A percentile compares a stretch with the other conserved stretches of the same genome.
Conservation (phyloP, 2,888 invertebrate genomes). For the Mesorhabditis spiculigera region DNA sequence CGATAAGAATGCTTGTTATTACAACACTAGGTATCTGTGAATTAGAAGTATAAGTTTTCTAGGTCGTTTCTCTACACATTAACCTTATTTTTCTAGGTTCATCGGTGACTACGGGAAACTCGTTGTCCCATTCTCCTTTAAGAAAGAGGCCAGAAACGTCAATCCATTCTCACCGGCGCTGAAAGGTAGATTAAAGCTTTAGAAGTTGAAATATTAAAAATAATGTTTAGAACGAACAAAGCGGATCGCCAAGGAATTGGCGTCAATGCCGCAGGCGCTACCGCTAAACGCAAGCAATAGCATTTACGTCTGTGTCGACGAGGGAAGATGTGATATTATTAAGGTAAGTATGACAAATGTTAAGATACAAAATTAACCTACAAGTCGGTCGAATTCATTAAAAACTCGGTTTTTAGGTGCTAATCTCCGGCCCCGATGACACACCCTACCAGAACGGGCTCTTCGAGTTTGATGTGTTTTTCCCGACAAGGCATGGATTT, state of each 20-base stretch:
- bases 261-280: slow-evolving; percentile 52
- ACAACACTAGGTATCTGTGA: too few relatives aligned
- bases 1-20: too few relatives aligned
- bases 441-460: slow-evolving; percentile 68
- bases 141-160: slow-evolving; percentile 53
- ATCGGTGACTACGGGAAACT: slow-evolving; percentile 49
- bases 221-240: slow-evolving; percentile 21
- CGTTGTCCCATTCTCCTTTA: slow-evolving; percentile 46
- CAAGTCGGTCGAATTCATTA: neutral
- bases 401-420: slow-evolving; percentile 22
- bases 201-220: neutral
- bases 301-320: slow-evolving; percentile 58
- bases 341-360: slow-evolving; percentile 22
- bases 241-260: slow-evolving; percentile 47
- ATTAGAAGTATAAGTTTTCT: too few relatives aligned
- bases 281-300: slow-evolving; percentile 52
- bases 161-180: slow-evolving; percentile 54
- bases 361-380: slow-evolving; percentile 1
- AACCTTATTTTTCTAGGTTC: slow-evolving; percentile 29
- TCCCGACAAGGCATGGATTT: slow-evolving; percentile 41
- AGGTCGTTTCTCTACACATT: slow-evolving; percentile 1
- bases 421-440: slow-evolving; percentile 62
- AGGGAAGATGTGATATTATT: slow-evolving; percentile 52
- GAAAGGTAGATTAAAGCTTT: too few relatives aligned
- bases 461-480: slow-evolving; percentile 60